Percentiles rank a stretch among this genome's conserved stretches.
These are phyloP conservation scores for Brachionus sp. DNA, from an alignment of 1,140 invertebrate species.

Conservation along the genomic window DNA sequence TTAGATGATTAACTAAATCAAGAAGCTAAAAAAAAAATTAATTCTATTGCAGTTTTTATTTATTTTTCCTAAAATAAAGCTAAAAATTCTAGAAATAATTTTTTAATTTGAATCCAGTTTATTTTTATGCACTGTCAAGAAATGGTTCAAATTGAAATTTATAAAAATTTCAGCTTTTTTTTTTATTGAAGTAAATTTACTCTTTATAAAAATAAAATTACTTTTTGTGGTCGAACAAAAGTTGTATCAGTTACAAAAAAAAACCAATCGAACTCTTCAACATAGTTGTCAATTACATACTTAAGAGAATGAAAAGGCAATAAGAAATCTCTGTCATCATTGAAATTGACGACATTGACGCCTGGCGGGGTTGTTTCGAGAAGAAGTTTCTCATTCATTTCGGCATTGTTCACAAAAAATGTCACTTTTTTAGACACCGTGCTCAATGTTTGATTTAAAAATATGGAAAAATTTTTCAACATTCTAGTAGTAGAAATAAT, in stretches of 20 bases:
- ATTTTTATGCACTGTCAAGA: not conserved
- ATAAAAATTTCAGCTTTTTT: not conserved
- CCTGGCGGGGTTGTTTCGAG: constrained; percentile 56
- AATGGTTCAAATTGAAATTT: not conserved
- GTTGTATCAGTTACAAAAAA: constrained; percentile 76
- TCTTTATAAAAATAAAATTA: not conserved
- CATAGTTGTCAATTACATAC: constrained; percentile 80
- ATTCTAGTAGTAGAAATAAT: constrained; percentile 72
- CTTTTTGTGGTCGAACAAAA: constrained; percentile 71
- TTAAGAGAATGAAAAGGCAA: constrained; percentile 69
- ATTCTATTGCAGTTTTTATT: not conserved
- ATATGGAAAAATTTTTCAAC: constrained; percentile 68
- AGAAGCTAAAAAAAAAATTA: constrained; percentile 14
- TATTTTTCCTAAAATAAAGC: not conserved
- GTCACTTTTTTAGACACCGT: constrained; percentile 74
- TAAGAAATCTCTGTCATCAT: constrained; percentile 53
- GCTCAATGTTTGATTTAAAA: constrained; percentile 74
- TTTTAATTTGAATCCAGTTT: not conserved
- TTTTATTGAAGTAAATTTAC: not conserved
- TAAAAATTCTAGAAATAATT: not conserved
- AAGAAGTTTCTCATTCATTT: constrained; percentile 49
- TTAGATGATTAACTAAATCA: constrained; percentile 40
- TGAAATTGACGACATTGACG: constrained; percentile 55
- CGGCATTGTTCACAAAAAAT: constrained; percentile 71
- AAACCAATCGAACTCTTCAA: constrained; percentile 84